Conservation (phyloP, 2,113 vertebrate species). For the Potamarius usumacintae region DNA sequence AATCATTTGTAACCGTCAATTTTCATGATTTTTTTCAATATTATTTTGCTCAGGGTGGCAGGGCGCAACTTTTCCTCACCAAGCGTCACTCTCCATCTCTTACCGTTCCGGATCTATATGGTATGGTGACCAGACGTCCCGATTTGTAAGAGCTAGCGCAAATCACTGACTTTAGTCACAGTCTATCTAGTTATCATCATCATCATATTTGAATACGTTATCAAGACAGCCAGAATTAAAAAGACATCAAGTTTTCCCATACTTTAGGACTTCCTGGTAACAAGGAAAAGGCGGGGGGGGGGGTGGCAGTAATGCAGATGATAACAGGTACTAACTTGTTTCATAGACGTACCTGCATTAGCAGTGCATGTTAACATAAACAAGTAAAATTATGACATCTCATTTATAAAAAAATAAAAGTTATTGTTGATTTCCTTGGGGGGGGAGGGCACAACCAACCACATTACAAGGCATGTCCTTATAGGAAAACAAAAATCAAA, state of each 20-base stretch:
- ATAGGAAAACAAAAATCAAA: background rate
- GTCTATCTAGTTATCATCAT: too few relatives aligned
- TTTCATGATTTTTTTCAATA: too few relatives aligned
- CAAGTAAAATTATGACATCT: background rate
- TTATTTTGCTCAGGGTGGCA: too few relatives aligned
- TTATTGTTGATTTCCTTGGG: background rate
- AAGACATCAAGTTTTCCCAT: background rate
- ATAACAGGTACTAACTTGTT: slow-evolving; percentile 2
- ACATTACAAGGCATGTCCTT: background rate
- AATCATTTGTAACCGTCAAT: too few relatives aligned
- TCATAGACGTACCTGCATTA: background rate
- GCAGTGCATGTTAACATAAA: background rate
- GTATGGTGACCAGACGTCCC: too few relatives aligned
- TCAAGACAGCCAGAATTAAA: background rate
- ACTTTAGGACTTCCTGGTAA: background rate
- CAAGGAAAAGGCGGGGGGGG: too few relatives aligned
- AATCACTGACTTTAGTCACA: too few relatives aligned
- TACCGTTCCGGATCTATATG: too few relatives aligned
- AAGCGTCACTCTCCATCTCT: too few relatives aligned
- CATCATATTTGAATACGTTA: background rate
- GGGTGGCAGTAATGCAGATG: background rate
- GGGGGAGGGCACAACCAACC: too few relatives aligned
- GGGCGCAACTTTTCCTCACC: too few relatives aligned
- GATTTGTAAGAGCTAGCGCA: too few relatives aligned
- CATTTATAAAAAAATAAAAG: background rate